These are phyloP conservation scores for Plotosus lineatus DNA, from an alignment of 2,113 vertebrate species.

Conservation along the genomic window DNA sequence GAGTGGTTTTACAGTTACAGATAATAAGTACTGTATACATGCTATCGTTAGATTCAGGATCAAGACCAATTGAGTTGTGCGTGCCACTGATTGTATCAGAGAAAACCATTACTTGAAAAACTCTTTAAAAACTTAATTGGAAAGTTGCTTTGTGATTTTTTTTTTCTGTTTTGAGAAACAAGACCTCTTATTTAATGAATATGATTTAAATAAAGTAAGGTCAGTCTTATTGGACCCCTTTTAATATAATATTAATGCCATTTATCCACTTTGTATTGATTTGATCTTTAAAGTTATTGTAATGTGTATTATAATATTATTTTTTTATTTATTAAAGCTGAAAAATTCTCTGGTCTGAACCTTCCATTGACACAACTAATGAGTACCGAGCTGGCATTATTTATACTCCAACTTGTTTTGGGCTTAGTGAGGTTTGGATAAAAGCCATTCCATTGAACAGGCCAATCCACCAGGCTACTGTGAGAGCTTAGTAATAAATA, in stretches of 20 bases:
- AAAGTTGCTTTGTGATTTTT: background rate
- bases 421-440: background rate
- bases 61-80: background rate
- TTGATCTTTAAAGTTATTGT: background rate
- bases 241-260: background rate
- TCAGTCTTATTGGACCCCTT: background rate
- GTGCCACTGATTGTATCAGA: background rate
- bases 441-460: background rate
- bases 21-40: too few relatives aligned
- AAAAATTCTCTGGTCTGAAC: background rate
- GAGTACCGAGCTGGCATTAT: background rate
- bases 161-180: background rate
- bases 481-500: background rate
- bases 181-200: background rate
- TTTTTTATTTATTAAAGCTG: background rate
- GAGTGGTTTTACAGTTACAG: too few relatives aligned
- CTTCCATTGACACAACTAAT: background rate
- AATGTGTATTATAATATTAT: background rate
- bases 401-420: background rate
- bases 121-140: background rate
- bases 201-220: background rate
- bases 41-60: background rate
- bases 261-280: background rate
- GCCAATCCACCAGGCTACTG: background rate
- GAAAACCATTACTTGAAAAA: background rate